These are phyloP conservation scores for Sternarchorhynchus goeldii DNA, from an alignment of 2,797 vertebrate genomes.

Conservation along the genomic window DNA sequence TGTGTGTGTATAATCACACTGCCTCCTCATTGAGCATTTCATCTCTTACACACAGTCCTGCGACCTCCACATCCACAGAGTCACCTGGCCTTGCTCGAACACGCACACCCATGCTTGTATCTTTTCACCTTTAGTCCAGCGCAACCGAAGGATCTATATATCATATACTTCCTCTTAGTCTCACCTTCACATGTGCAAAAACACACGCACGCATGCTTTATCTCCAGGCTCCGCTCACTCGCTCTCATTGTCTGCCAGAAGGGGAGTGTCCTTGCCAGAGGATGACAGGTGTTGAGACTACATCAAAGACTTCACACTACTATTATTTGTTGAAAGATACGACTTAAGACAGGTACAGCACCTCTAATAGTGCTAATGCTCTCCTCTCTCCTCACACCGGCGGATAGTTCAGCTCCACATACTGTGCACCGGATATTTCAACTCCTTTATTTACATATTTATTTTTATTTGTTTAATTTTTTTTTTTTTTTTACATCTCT, in stretches of 20 bases:
- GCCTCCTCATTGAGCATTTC: slow-evolving; percentile 75
- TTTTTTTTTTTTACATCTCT: not conserved
- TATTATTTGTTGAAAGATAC: slow-evolving; percentile 73
- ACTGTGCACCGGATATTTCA: not conserved
- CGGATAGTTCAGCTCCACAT: not conserved
- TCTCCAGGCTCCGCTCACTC: not conserved
- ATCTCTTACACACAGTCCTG: slow-evolving; percentile 48
- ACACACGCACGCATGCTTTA: slow-evolving; percentile 13
- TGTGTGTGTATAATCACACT: slow-evolving; percentile 74
- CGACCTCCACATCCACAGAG: slow-evolving; percentile 10
- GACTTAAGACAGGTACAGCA: slow-evolving; percentile 68
- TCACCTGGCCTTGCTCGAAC: not conserved
- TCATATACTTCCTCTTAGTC: slow-evolving; percentile 40
- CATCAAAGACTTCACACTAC: slow-evolving; percentile 73
- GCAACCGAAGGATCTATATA: slow-evolving; percentile 53
- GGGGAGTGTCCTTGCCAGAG: slow-evolving; percentile 75
- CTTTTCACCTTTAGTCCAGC: slow-evolving; percentile 48
- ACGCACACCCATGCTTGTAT: slow-evolving; percentile 8
- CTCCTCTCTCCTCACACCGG: not conserved
- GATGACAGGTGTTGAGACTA: slow-evolving; percentile 78
- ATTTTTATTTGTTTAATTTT: too few relatives aligned
- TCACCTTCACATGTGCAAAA: slow-evolving; percentile 34
- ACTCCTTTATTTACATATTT: not conserved
- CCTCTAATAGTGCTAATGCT: not conserved
- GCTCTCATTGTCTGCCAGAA: slow-evolving; percentile 50